phyloP scores from a whole-genome alignment of 2,797 vertebrate genomes.

The Squalus acanthias region DNA sequence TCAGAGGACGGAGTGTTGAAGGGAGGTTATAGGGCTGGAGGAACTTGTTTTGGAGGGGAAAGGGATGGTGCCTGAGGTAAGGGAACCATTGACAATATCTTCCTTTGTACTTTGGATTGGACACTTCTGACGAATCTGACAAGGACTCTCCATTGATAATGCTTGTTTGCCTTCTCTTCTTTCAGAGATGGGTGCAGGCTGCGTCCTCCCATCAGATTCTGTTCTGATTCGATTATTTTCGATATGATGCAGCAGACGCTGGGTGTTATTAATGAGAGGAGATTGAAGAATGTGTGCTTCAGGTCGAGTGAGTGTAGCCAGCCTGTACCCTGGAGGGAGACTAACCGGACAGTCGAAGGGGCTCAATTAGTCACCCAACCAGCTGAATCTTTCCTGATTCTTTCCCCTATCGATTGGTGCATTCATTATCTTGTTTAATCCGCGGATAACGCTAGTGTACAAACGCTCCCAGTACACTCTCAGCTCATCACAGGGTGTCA shows the following conservation, averaged over 20 bases:
- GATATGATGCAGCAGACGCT: not conserved
- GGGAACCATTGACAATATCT: not conserved
- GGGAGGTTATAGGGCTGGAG: no score
- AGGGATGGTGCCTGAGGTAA: not conserved
- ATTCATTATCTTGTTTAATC: constrained; percentile 41
- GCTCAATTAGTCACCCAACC: not conserved
- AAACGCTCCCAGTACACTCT: not conserved
- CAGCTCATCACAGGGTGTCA: not conserved
- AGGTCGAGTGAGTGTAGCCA: no score
- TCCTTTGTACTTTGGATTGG: not conserved
- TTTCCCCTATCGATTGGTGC: constrained; percentile 42
- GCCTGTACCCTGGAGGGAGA: not conserved
- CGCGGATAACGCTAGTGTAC: not conserved
- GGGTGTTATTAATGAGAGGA: not conserved
- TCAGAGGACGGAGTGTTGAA: not conserved
- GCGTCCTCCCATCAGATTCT: not conserved
- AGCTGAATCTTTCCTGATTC: not conserved
- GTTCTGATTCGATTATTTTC: not conserved
- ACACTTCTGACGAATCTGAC: not conserved
- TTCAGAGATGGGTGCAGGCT: not conserved
- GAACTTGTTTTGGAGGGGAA: not conserved
- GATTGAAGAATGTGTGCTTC: not conserved
- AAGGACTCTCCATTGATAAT: not conserved
- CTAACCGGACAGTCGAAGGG: not conserved
- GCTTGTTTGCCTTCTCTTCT: not conserved